Evolutionary conservation across 2,888 invertebrate genomes (phyloP), one percentile per base, ranked within the genome.

Genomic region (Tetranychus piercei): DNA sequence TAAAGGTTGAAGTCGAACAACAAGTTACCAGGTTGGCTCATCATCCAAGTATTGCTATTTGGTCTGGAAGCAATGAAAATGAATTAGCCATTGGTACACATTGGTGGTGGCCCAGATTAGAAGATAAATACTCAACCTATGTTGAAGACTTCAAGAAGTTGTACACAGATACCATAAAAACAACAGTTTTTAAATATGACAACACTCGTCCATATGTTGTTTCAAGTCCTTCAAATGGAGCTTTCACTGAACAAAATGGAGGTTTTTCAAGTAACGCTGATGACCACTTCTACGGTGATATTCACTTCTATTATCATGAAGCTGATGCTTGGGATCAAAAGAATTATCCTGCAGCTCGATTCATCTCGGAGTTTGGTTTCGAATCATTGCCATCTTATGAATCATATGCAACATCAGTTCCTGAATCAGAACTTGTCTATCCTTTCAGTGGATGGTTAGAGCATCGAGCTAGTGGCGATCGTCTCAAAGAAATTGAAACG

Each of bases 61-160:
- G 92, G 89, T 91, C 94, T n/a, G 76, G 77, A 15, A 97, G 96
- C 82, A 97, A 97, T 81, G 97, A 97, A 83, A 96, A 96, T 81
- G 97, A 97, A 84, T 90, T 88, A 6, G 95, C 93, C 0, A 81
- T 95, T 7, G 85, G 88, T 72, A 88, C 88, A 69, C 88, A 34
- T 34, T 34, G 91, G 81, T 95, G 94, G 95, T 87, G 85, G 80
- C 82, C 75, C 45, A 75, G 77, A 71, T 73, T 76, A 22, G 55
- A 71, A 15, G n/a, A 34, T 44, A 34, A 72, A 22, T 22, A 44
- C 22, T 34, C 67, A 5, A 82, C 84, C 74, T 91, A 89, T 80
- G 87, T 87, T 80, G 79, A 82, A 0, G 94, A 95, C 81, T 96
- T 94, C 80, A 83, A 90, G 0, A 87, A 87, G 80, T 85, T 99